Conservation (phyloP, 2,888 invertebrate species). For the Tachystola acroxantha region DNA sequence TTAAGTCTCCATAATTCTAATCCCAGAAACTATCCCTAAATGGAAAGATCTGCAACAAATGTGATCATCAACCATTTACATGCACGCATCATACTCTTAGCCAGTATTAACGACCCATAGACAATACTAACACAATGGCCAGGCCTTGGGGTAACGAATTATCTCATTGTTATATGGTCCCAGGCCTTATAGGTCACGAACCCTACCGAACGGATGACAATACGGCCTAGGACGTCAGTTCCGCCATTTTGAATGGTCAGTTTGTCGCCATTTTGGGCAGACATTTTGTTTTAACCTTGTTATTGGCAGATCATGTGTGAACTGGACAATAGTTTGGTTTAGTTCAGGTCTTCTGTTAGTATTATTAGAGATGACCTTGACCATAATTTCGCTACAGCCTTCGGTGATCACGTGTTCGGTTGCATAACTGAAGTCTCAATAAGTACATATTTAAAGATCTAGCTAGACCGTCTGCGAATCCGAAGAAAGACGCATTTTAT, state of each 20-base stretch:
- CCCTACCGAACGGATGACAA: conserved; percentile 31
- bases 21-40: too few species aligned
- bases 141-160: conserved; percentile 60
- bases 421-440: too few species aligned
- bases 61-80: conserved; percentile 29
- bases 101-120: conserved; percentile 34
- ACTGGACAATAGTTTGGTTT: conserved; percentile 1
- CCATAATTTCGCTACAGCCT: neutral
- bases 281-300: conserved; percentile 28
- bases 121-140: conserved; percentile 40
- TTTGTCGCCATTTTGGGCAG: conserved; percentile 25
- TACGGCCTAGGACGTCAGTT: conserved; percentile 35
- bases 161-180: conserved; percentile 57
- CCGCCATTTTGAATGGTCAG: conserved; percentile 35
- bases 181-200: conserved; percentile 54
- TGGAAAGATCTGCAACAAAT: too few species aligned
- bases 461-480: too few species aligned
- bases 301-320: conserved; percentile 15
- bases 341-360: neutral
- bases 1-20: too few species aligned
- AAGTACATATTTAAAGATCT: too few species aligned
- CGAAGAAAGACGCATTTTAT: too few species aligned
- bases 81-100: conserved; percentile 18
- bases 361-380: neutral
- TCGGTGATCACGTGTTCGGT: too few species aligned